phyloP scores from a whole-genome alignment of 2,113 vertebrate species.

The Parotia lawesii region DNA sequence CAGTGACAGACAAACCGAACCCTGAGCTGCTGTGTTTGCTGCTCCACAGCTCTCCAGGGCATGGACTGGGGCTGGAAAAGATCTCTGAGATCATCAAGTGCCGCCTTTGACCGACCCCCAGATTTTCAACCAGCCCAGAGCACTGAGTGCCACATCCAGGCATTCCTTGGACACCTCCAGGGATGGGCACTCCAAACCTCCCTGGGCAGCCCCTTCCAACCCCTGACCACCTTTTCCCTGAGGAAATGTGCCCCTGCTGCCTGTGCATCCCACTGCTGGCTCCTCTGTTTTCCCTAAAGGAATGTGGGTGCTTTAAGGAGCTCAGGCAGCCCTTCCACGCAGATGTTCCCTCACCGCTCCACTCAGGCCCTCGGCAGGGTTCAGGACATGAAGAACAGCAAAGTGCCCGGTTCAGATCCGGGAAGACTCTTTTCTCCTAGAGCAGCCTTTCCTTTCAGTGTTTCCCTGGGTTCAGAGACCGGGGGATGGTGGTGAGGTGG shows the following conservation, averaged over 20 bases:
- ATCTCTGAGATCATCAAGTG: background rate
- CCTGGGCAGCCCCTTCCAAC: background rate
- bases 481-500: background rate
- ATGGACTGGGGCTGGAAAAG: background rate
- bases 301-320: background rate
- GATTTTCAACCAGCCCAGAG: background rate
- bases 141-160: background rate
- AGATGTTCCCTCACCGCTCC: background rate
- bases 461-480: background rate
- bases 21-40: background rate
- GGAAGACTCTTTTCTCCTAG: background rate
- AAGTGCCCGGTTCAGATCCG: background rate
- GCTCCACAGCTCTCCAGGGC: background rate
- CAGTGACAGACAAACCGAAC: background rate
- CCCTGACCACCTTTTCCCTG: background rate
- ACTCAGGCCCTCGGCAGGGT: no score
- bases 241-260: background rate
- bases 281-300: background rate
- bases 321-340: background rate
- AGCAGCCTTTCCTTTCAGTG: background rate
- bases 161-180: background rate
- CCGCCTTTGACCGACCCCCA: accelerated
- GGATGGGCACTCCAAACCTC: background rate
- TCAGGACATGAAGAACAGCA: background rate
- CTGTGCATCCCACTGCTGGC: background rate